phyloP scores from a whole-genome alignment of 2,113 vertebrate species.

The Eudyptes chrysolophus region DNA sequence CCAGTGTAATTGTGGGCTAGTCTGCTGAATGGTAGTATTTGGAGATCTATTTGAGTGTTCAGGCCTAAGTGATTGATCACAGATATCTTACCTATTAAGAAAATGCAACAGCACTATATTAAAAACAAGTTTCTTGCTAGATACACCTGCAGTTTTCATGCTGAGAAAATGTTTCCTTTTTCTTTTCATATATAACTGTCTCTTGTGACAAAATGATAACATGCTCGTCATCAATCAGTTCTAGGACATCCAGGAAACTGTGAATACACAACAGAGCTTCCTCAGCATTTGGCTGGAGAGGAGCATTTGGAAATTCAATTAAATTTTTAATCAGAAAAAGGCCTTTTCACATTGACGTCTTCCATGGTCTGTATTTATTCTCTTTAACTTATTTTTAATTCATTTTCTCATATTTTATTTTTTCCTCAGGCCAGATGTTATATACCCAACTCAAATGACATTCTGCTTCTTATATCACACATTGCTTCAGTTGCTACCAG shows the following conservation, averaged over 20 bases:
- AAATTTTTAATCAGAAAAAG: background rate
- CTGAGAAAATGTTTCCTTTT: background rate
- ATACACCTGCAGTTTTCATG: background rate
- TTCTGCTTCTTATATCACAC: background rate
- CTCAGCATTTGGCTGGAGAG: background rate
- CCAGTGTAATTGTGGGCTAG: background rate
- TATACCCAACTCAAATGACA: background rate
- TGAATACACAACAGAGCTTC: background rate
- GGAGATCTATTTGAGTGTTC: background rate
- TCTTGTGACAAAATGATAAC: slow-evolving; percentile 3
- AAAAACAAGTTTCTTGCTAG: background rate
- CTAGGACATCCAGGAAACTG: background rate
- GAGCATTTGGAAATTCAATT: slow-evolving; percentile 6
- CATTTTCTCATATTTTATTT: background rate
- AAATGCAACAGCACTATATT: background rate
- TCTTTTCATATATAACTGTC: background rate
- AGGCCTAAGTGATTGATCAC: background rate
- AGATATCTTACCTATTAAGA: background rate
- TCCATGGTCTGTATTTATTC: background rate
- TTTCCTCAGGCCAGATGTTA: background rate
- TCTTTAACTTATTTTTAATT: background rate
- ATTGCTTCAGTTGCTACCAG: background rate
- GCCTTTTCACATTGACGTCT: background rate
- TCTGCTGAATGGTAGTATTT: background rate
- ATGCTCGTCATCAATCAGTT: background rate